Evolutionary conservation across 1,140 invertebrate species (phyloP), one percentile per base, ranked within the genome.

Genomic region (Coenobita brevimanus): DNA sequence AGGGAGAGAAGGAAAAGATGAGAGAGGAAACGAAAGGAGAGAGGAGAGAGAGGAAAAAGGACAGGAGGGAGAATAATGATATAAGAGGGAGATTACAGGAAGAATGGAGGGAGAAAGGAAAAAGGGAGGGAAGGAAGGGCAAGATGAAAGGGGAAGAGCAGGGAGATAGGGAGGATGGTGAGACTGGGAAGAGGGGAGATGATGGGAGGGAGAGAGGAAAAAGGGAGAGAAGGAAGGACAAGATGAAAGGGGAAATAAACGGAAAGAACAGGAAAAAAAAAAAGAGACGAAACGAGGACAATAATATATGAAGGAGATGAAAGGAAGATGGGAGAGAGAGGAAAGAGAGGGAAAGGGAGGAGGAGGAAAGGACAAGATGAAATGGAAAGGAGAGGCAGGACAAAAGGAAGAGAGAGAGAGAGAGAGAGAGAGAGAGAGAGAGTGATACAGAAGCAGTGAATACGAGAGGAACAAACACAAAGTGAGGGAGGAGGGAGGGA

Each of bases 191-290:
- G 15, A 62, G 38, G 43, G 50, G 46, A 24, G 41, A 36, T 41
- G 33, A 15, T 17, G 79, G 41, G 54, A 81, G 79, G 33, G 15
- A 80, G 78, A 54, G 33, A 24, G 41, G 50, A 57, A 54, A 80
- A 33, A 67, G 79, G 6, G 30, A 41, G 13, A 27, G 64, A 27
- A 43, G 57, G 33, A 24, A 36, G 24, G 71, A 13, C 8, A 33
- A 46, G 60, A 46, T 60, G 33, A 0, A 15, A 62, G 69, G 21
- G 30, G 1, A 33, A 36, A 38, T 3, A 33, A 36, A 73, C 3
- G 15, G 60, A 24, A 36, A 69, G 62, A 50, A 13, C 1, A 27
- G 27, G 54, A 46, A 17, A 71, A n/a, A 30, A 30, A 27, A 6
- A 24, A 17, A 79, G 46, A 27, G 30, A 54, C 21, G 57, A 54